Base-by-base conservation (phyloP, 2,888 invertebrate genomes). In the Calameuta pallipes region DNA sequence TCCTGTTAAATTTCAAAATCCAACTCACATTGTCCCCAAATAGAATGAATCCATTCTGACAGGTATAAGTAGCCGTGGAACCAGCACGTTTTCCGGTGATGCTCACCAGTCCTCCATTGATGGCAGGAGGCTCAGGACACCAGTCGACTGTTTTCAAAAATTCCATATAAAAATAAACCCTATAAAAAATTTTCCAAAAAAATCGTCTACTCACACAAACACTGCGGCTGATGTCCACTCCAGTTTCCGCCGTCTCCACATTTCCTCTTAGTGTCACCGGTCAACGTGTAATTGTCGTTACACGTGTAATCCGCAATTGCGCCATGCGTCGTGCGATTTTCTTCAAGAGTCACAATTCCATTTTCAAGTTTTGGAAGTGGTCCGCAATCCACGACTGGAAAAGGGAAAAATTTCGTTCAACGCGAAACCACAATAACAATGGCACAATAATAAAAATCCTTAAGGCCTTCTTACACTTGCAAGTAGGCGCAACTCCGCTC, bases 101-200 rank as follows among this genome's bases (percentile, higher is more conserved):
- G 1, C 93, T 91, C 0, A 97, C 95, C 0, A 94, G 92, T 1
- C 97, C 97, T 0, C 97, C 97, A 11, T 95, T 93, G 2, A 97
- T 95, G 56, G 94, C 93, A 0, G 96, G 96, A 0, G 97, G 97
- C 82, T 96, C 96, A 0, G 97, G 96, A 89, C 98, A 98, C 97
- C 97, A 95, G 92, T 97, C 95, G 89, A 96, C 90, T 93, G 23
- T 56, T 56, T 56, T 23, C 1, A 23, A 56, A 56, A 56, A 23
- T 56, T 56, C 9, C 56, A 56, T 56, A 56, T 56, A 9, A 56
- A 23, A 56, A 56, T 56, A 56, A 23, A 9, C 9, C 1, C 23
- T 23, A 9, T 2, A 2, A 0, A 56, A 56, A 56, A 15, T 6
- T 56, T 0, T 1, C 9, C 37, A 12, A 3, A 30, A 11, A 30